Evolutionary conservation across 1,140 invertebrate genomes (phyloP), one percentile per base, ranked within the genome.

Genomic region (Colletes latitarsis): DNA sequence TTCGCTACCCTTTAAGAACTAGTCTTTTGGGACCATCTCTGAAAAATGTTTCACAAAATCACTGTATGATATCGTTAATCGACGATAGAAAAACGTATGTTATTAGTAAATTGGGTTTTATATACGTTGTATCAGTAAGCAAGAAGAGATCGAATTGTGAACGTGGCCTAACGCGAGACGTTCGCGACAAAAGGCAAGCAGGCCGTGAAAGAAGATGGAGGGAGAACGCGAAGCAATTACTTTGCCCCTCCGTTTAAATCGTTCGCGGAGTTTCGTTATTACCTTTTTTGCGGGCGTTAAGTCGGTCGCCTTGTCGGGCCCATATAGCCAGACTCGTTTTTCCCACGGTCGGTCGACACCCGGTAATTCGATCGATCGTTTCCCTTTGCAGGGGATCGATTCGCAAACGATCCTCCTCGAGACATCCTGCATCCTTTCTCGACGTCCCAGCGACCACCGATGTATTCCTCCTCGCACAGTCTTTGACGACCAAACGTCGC

Each of bases 221-320:
- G 52, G 55, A 74, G 63, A 53, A 64, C 53, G 62, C 55, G 9
- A 71, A 66, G 81, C 72, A 64, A 80, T 78, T 80, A 63, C 68
- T 83, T 80, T 21, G 66, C 53, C 74, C 64, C 70, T 69, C 64
- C 69, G 64, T 73, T 85, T 82, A 81, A 64, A 83, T 85, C 77
- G 76, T 72, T 70, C 72, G 49, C 68, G 57, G 49, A 83, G 69
- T 82, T 83, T 83, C 66, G 58, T 85, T 82, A 74, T 74, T 77
- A 75, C 39, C 41, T 74, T 84, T 77, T 82, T 75, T 73, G 62
- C 39, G 15, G 19, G n/a, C 62, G 39, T 80, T 52, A 73, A 75
- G 73, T 77, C 80, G 79, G 41, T 82, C 69, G 76, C 15, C 52
- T 39, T 21, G 53, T 68, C 55, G 21, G 41, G 55, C 17, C 43